A percentile compares a stretch with the other conserved stretches of the same genome.
Evolutionary conservation across 2,888 invertebrate genomes (phyloP).

Genomic region (Trichopria drosophilae): DNA sequence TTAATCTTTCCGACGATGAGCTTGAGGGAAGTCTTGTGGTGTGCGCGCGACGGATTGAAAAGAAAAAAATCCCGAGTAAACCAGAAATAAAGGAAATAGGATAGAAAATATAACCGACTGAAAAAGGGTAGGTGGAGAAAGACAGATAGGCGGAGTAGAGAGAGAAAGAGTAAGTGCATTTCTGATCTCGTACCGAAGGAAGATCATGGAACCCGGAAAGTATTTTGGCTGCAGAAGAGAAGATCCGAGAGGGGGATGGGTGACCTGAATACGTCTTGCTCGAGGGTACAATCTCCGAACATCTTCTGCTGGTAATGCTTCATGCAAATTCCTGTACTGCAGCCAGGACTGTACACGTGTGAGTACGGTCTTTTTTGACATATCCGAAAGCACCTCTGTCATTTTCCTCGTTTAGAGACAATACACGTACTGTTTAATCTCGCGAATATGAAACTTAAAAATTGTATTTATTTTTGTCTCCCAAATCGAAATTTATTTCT

Average conservation of each 20-base stretch:
- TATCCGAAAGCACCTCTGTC: no score
- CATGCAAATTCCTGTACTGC: conserved; percentile 13
- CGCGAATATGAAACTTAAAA: no score
- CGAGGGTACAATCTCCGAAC: conserved; percentile 41
- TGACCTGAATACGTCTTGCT: conserved; percentile 55
- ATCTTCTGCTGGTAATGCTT: conserved; percentile 25
- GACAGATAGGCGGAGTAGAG: not conserved
- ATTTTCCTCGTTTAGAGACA: no score
- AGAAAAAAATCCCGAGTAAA: no score
- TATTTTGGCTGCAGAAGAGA: conserved; percentile 15
- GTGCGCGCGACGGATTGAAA: no score
- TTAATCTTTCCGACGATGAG: no score
- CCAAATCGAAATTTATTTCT: no score
- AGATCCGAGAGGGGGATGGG: conserved; percentile 10
- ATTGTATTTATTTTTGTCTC: no score
- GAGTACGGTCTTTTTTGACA: no score
- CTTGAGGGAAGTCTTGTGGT: no score
- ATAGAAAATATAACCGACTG: not conserved
- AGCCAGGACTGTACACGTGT: no score
- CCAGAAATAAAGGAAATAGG: conserved; percentile 7
- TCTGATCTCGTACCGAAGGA: not conserved
- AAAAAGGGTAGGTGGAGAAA: not conserved
- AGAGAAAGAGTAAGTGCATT: not conserved
- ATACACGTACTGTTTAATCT: no score
- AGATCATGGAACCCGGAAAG: conserved; percentile 8